A percentile compares a stretch with the other conserved stretches of the same genome.
phyloP scores from a whole-genome alignment of 2,797 vertebrate species.

The Phoxinus dragarum region DNA sequence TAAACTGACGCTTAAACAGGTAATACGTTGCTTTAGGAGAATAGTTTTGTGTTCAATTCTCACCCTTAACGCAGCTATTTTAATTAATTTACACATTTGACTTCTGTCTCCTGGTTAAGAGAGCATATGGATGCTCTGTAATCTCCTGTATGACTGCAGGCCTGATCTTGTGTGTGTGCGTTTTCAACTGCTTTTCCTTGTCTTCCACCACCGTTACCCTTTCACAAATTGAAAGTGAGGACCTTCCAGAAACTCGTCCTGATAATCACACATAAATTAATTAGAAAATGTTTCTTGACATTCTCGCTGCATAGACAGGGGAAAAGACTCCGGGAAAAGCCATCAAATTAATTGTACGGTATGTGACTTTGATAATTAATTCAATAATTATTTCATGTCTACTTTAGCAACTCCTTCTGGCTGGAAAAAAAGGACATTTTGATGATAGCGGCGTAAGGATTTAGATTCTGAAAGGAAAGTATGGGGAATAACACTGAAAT shows the following conservation, averaged over 20 bases:
- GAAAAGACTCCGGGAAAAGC: constrained; percentile 82
- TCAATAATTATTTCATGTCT: constrained; percentile 85
- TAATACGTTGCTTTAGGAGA: constrained; percentile 6
- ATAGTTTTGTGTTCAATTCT: constrained; percentile 5
- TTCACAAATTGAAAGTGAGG: constrained; percentile 85
- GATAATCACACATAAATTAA: constrained; percentile 88
- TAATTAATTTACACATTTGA: constrained; percentile 30
- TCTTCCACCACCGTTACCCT: constrained; percentile 69
- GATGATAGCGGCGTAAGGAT: constrained; percentile 73
- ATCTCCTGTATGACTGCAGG: constrained; percentile 39
- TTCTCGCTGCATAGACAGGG: constrained; percentile 75
- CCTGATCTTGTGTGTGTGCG: constrained; percentile 30
- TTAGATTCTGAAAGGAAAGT: constrained; percentile 45
- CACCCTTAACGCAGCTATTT: not conserved
- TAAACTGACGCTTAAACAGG: not conserved
- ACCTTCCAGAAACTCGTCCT: constrained; percentile 83
- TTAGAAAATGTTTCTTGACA: constrained; percentile 88
- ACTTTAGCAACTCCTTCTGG: constrained; percentile 84
- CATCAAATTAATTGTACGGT: constrained; percentile 85
- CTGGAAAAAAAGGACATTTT: constrained; percentile 73
- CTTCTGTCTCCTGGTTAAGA: constrained; percentile 15
- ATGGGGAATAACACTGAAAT: constrained; percentile 37
- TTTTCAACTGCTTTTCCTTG: constrained; percentile 59
- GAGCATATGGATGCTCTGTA: constrained; percentile 28
- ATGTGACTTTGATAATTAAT: constrained; percentile 87